These are phyloP conservation scores for Alectoris magna DNA, from an alignment of 2,797 vertebrate species.

Conservation along the genomic window DNA sequence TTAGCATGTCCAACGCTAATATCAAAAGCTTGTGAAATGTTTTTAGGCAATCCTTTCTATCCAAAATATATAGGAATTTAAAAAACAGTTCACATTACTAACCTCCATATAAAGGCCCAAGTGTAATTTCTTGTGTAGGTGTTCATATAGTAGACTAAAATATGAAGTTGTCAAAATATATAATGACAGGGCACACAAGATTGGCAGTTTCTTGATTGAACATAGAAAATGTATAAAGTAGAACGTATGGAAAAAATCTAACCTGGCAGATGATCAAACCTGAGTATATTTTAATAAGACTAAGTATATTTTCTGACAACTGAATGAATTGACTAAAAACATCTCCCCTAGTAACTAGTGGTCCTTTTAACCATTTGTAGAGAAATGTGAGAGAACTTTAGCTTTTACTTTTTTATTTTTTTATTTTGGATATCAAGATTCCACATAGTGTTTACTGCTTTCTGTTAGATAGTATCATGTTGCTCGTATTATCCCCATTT, in stretches of 20 bases:
- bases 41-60: conserved; percentile 79
- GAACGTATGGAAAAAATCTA: conserved; percentile 75
- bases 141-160: conserved; percentile 64
- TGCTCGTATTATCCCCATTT: conserved; percentile 73
- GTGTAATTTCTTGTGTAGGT: conserved; percentile 66
- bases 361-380: conserved; percentile 80
- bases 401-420: conserved; percentile 60
- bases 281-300: conserved; percentile 79
- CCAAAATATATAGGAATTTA: conserved; percentile 68
- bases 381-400: conserved; percentile 58
- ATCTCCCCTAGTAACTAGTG: conserved; percentile 75
- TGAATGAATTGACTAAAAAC: conserved; percentile 79
- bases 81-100: conserved; percentile 74
- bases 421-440: conserved; percentile 67
- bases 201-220: conserved; percentile 80
- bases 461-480: conserved; percentile 73
- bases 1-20: conserved; percentile 42
- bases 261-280: conserved; percentile 76
- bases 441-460: conserved; percentile 73
- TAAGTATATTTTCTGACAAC: conserved; percentile 66
- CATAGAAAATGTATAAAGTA: conserved; percentile 75
- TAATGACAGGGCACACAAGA: conserved; percentile 71
- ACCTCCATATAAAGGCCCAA: conserved; percentile 74
- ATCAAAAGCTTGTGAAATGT: conserved; percentile 77
- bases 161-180: conserved; percentile 68